phyloP scores from a whole-genome alignment of 2,888 invertebrate genomes.

The Aethes cnicana region DNA sequence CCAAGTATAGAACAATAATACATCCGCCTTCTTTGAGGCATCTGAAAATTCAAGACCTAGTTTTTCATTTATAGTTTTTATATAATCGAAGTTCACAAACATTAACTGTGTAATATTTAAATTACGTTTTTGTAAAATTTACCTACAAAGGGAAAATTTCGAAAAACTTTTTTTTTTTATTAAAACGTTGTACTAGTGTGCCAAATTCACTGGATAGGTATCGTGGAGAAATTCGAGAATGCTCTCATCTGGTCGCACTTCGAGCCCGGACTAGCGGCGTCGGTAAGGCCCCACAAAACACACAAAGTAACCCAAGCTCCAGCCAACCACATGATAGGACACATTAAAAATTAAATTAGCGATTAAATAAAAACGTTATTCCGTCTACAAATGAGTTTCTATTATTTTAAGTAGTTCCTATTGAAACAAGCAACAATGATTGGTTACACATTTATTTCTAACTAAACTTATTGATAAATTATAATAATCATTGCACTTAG shows the following conservation, averaged over 20 bases:
- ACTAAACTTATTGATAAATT: slow-evolving; percentile 45
- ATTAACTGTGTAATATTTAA: slow-evolving; percentile 29
- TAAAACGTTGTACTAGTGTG: slow-evolving; percentile 28
- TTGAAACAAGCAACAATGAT: slow-evolving; percentile 38
- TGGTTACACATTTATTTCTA: slow-evolving; percentile 43
- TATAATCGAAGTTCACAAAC: slow-evolving; percentile 25
- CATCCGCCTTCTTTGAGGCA: slow-evolving; percentile 22
- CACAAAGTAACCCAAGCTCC: slow-evolving; percentile 1
- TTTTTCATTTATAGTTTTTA: slow-evolving; percentile 22
- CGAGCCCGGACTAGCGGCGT: background rate
- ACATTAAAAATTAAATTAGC: slow-evolving; percentile 27
- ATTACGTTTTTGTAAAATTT: slow-evolving; percentile 30
- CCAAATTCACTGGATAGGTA: slow-evolving; percentile 18
- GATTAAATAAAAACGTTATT: slow-evolving; percentile 29
- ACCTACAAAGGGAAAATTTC: slow-evolving; percentile 22
- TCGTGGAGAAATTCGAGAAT: slow-evolving; percentile 7
- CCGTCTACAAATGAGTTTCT: slow-evolving; percentile 31
- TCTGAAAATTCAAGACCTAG: slow-evolving; percentile 22
- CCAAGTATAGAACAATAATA: slow-evolving; percentile 18
- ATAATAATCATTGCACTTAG: slow-evolving; percentile 53
- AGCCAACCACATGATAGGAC: slow-evolving; percentile 18
- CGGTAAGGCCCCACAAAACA: background rate
- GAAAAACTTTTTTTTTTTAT: slow-evolving; percentile 10
- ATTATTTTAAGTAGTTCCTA: slow-evolving; percentile 32
- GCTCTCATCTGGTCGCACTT: slow-evolving; percentile 1